phyloP scores from a whole-genome alignment of 2,113 vertebrate genomes.

The Laticauda laticaudata region DNA sequence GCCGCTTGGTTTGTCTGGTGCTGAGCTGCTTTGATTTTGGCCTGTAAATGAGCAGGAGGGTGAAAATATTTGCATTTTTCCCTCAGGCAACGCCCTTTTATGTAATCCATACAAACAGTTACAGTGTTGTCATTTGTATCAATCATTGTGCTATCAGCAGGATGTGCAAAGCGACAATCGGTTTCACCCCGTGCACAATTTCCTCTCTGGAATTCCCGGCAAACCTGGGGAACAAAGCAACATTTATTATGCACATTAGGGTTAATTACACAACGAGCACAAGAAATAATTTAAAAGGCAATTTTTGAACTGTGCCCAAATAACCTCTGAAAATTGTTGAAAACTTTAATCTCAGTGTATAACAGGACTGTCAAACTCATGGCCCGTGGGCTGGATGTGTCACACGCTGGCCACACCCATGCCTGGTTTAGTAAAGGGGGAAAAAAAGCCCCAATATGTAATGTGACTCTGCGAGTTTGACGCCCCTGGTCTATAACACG shows the following conservation, averaged over 20 bases:
- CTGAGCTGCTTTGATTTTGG: slow-evolving; percentile 97
- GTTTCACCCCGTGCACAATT: slow-evolving; percentile 94
- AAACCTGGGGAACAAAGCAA: slow-evolving; percentile 78
- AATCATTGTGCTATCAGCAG: slow-evolving; percentile 94
- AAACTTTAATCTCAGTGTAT: neutral
- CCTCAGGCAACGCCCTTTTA: slow-evolving; percentile 98
- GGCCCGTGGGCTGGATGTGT: no score
- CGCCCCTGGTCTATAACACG: no score
- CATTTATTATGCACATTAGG: slow-evolving; percentile 35
- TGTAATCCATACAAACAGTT: slow-evolving; percentile 99
- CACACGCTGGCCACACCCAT: no score
- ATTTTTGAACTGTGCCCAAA: neutral
- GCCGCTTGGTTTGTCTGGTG: slow-evolving; percentile 92
- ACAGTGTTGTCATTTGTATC: slow-evolving; percentile 95
- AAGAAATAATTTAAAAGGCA: neutral
- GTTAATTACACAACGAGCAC: neutral
- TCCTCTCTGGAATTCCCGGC: slow-evolving; percentile 94
- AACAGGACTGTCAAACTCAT: neutral
- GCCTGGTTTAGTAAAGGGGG: no score
- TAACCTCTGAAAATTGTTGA: neutral
- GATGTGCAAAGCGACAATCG: slow-evolving; percentile 95
- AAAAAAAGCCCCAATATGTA: no score
- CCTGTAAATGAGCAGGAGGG: slow-evolving; percentile 97
- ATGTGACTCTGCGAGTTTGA: no score
- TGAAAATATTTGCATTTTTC: slow-evolving; percentile 99